These are phyloP conservation scores for Halcyon leucocephala DNA, from an alignment of 2,797 vertebrate species.

Conservation along the genomic window DNA sequence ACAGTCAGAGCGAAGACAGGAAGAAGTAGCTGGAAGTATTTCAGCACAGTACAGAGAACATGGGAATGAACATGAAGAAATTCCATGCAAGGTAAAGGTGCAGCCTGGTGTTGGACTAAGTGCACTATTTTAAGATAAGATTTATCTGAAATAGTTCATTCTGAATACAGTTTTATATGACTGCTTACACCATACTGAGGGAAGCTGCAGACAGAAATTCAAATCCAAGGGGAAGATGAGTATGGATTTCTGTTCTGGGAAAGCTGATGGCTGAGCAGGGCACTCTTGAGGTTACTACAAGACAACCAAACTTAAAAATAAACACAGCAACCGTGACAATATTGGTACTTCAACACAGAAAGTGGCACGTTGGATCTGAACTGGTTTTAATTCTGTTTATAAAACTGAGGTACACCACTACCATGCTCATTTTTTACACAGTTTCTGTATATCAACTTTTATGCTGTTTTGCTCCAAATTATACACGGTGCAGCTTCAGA, in stretches of 20 bases:
- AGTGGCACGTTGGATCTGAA: not conserved
- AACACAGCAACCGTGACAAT: not conserved
- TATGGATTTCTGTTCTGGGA: not conserved
- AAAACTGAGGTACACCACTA: not conserved
- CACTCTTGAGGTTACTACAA: not conserved
- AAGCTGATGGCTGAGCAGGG: not conserved
- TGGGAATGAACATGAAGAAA: not conserved
- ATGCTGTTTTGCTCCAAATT: not conserved
- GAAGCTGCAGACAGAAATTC: not conserved
- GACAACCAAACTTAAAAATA: not conserved
- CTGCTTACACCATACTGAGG: not conserved
- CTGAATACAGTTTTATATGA: not conserved
- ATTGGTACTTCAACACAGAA: not conserved
- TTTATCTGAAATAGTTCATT: not conserved
- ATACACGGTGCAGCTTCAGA: not conserved
- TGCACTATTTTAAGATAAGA: not conserved
- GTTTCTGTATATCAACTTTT: not conserved
- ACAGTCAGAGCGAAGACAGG: rapidly evolving
- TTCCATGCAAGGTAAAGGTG: not conserved
- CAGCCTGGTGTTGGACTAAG: not conserved
- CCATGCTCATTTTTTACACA: not conserved
- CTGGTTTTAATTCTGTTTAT: not conserved
- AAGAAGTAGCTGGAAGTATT: not conserved
- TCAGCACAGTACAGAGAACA: not conserved
- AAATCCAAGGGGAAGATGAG: not conserved